phyloP scores from a whole-genome alignment of 2,113 vertebrate genomes.

The Chiloscyllium plagiosum region DNA sequence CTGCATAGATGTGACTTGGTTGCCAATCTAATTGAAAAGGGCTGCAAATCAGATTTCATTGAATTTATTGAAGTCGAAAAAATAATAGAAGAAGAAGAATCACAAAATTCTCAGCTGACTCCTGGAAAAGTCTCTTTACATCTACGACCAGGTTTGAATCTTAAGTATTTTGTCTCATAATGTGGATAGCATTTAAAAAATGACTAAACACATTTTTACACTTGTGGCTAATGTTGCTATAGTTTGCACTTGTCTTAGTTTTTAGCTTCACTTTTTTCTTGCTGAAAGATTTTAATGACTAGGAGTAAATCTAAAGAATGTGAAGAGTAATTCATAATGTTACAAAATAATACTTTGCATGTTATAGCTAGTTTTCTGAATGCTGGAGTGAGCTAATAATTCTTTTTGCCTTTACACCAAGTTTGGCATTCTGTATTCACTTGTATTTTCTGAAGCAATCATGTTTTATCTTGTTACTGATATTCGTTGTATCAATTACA shows the following conservation, averaged over 20 bases:
- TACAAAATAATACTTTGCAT: background rate
- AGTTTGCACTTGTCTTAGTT: background rate
- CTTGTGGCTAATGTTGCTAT: background rate
- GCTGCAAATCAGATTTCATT: constrained; percentile 71
- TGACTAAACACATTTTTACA: background rate
- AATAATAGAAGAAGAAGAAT: constrained; percentile 56
- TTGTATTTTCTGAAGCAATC: background rate
- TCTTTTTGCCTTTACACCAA: background rate
- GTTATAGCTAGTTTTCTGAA: background rate
- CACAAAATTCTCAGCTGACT: constrained; percentile 75
- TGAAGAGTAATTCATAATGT: background rate
- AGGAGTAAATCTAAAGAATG: background rate
- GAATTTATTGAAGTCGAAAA: constrained; percentile 68
- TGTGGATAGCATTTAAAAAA: background rate
- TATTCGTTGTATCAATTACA: background rate
- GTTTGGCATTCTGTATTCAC: background rate
- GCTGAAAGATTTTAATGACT: background rate
- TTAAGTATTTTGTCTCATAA: background rate
- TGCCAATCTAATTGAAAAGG: constrained; percentile 70
- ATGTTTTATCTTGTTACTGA: background rate
- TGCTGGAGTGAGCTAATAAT: background rate
- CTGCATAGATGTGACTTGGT: constrained; percentile 73
- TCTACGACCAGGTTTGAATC: constrained; percentile 74
- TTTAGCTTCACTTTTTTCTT: background rate
- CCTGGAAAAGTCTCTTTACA: constrained; percentile 73